These are phyloP conservation scores for Archips xylosteana DNA, from an alignment of 2,888 invertebrate species.

Conservation along the genomic window DNA sequence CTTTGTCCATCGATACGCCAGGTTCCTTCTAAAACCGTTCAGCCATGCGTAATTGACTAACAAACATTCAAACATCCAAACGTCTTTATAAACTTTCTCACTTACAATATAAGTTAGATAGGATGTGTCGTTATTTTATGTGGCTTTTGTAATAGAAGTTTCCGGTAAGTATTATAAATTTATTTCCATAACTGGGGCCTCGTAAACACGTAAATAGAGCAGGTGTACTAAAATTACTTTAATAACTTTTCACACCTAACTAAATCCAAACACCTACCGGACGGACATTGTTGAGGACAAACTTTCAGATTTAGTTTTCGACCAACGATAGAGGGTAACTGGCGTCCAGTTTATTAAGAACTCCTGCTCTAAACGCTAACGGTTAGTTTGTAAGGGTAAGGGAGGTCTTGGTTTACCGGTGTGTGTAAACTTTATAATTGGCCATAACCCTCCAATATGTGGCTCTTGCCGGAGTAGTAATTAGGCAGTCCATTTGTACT, in stretches of 20 bases:
- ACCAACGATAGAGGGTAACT: slow-evolving; percentile 67
- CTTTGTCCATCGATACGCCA: too few relatives aligned
- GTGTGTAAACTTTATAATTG: slow-evolving; percentile 81
- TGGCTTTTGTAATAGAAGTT: neutral
- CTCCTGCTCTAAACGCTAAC: slow-evolving; percentile 44
- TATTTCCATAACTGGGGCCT: neutral
- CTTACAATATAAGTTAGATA: too few relatives aligned
- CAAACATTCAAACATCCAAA: too few relatives aligned
- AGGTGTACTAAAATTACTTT: slow-evolving; percentile 48
- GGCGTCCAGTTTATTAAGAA: slow-evolving; percentile 52
- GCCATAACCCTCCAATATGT: slow-evolving; percentile 73
- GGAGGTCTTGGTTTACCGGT: slow-evolving; percentile 57
- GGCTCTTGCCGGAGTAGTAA: slow-evolving; percentile 68
- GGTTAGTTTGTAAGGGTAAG: slow-evolving; percentile 22
- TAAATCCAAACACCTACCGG: slow-evolving; percentile 58
- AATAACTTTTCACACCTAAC: slow-evolving; percentile 59
- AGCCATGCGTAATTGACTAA: too few relatives aligned
- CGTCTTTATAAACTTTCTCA: too few relatives aligned
- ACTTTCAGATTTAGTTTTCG: slow-evolving; percentile 76
- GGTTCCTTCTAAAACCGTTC: too few relatives aligned
- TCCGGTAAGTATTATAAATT: neutral
- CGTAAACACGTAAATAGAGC: slow-evolving; percentile 36
- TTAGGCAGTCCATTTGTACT: slow-evolving; percentile 71
- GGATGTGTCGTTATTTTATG: too few relatives aligned
- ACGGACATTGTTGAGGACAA: slow-evolving; percentile 70